Conservation (phyloP, 2,113 vertebrate genomes). For the Atractosteus spatula region DNA sequence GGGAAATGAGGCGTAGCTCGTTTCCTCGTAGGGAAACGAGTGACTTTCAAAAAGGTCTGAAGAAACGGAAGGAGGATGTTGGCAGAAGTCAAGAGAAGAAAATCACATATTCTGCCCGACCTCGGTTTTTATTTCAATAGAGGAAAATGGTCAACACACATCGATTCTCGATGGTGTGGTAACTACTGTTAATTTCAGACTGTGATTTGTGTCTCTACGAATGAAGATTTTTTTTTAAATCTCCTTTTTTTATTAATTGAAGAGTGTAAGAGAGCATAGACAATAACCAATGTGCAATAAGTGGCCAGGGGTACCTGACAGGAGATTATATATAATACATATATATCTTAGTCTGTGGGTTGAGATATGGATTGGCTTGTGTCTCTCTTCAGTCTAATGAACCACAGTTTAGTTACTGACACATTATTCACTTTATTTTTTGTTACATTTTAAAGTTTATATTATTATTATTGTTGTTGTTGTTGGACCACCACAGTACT, state of each 20-base stretch:
- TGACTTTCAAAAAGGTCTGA: no score
- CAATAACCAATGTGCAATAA: slow-evolving; percentile 55
- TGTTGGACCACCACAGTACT: slow-evolving; percentile 25
- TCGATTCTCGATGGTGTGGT: slow-evolving; percentile 19
- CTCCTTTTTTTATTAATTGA: slow-evolving; percentile 16
- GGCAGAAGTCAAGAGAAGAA: no score
- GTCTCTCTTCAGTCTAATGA: slow-evolving; percentile 8
- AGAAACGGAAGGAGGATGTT: no score
- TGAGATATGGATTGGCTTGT: slow-evolving; percentile 10
- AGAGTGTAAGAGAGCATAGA: slow-evolving; percentile 22
- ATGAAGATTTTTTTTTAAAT: slow-evolving; percentile 31
- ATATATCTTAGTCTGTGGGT: slow-evolving; percentile 22
- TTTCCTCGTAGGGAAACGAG: no score
- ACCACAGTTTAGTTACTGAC: slow-evolving; percentile 34
- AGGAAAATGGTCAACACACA: slow-evolving; percentile 19
- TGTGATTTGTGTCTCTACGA: slow-evolving; percentile 27
- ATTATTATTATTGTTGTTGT: background rate
- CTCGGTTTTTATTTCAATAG: no score
- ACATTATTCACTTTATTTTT: slow-evolving; percentile 29
- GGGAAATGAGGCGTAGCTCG: no score
- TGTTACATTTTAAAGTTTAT: slow-evolving; percentile 26
- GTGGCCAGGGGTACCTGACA: slow-evolving; percentile 39
- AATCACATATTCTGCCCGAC: no score
- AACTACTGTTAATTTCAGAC: slow-evolving; percentile 35
- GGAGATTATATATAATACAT: slow-evolving; percentile 28